Percentiles rank a stretch among this genome's conserved stretches.
Evolutionary conservation across 2,888 invertebrate genomes (phyloP).

Genomic region (Lottia scabra): DNA sequence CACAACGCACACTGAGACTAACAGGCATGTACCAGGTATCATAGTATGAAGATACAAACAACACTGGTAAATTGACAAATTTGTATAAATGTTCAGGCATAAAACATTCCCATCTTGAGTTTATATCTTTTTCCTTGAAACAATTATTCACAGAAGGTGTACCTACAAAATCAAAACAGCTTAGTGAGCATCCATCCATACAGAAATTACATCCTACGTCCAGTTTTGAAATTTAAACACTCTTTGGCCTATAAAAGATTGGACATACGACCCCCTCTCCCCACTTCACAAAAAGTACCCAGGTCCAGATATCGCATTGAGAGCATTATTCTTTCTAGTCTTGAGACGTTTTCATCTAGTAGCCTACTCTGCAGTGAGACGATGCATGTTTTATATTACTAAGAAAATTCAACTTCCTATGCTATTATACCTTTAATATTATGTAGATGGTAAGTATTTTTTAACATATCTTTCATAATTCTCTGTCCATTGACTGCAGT

Average conservation of each 20-base stretch:
- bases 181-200: no score
- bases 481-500: slow-evolving; percentile 25
- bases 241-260: no score
- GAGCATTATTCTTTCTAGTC: no score
- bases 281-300: no score
- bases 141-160: slow-evolving; percentile 37
- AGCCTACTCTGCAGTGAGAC: no score
- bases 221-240: no score
- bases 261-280: no score
- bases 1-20: slow-evolving; percentile 34
- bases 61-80: slow-evolving; percentile 39
- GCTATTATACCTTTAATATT: slow-evolving; percentile 36
- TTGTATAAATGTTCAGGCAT: slow-evolving; percentile 38
- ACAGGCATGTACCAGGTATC: slow-evolving; percentile 40
- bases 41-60: slow-evolving; percentile 42
- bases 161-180: slow-evolving; percentile 29
- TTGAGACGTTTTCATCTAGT: no score
- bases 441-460: slow-evolving; percentile 36
- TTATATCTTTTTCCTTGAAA: slow-evolving; percentile 20
- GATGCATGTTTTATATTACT: background rate
- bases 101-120: slow-evolving; percentile 38
- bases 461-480: slow-evolving; percentile 32
- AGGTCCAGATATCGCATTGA: no score
- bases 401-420: background rate
- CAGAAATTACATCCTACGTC: no score